Base-by-base conservation (phyloP, 2,113 vertebrate species). In the Emydura subglobosa region DNA sequence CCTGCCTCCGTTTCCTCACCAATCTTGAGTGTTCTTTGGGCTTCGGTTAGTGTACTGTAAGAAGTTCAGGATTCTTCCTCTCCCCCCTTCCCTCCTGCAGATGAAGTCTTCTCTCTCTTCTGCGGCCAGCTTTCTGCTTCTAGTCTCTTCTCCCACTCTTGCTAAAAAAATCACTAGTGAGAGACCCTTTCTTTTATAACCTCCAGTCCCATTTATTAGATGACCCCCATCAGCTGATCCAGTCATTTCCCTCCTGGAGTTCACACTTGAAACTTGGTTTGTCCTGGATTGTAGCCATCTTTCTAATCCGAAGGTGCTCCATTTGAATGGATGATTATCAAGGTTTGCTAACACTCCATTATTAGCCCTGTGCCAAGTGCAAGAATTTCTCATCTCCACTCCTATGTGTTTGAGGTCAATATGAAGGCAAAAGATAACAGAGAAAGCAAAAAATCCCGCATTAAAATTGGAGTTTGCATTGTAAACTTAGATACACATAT, bases 231-330 rank as follows among this genome's bases (percentile, higher is more conserved):
- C 12, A 84, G 14, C 5, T 54, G n/a, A 39, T 39, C n/a, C n/a
- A 68, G n/a, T 72, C 21, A 22, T 19, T 68, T n/a, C 31, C 34
- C 61, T 61, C 17, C 34, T 31, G 34, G 76, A 68, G 11, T 85
- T 82, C 12, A 5, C 22, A 25, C 57, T 61, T 5, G 49, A 57
- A 85, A 79, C 59, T 25, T 57, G 10, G 10, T 72, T 39, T 72
- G n/a, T 72, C 65, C n/a, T 22, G n/a, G 34, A 72, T 54, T 39
- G n/a, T 47, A 85, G 50, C n/a, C 11, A 55, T 65, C 22, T 19
- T 12, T 55, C 17, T 29, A 49, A 53, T 76, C 34, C 31, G 53
- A 86, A 61, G 42, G 0, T 0, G 11, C 3, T 53, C 3, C 12
- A 4, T 83, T 57, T 21, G 6, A 74, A 39, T 82, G 31, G 21